Conservation (phyloP, 2,797 vertebrate genomes). For the Prionace glauca region DNA sequence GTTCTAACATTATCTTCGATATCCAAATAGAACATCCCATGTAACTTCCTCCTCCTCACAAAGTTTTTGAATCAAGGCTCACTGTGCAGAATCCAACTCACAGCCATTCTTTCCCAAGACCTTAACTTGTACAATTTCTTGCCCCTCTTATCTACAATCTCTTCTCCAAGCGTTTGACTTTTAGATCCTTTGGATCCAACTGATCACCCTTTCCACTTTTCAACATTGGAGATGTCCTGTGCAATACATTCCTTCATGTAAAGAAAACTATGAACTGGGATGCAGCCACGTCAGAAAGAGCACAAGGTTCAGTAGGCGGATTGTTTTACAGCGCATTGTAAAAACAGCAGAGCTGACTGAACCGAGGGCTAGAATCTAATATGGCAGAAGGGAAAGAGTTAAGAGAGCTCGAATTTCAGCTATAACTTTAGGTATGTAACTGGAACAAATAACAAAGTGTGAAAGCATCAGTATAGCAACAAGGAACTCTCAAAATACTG, state of each 20-base stretch:
- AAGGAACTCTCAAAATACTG: background rate
- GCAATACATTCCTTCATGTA: background rate
- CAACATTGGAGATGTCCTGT: background rate
- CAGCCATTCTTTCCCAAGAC: background rate
- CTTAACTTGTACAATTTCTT: background rate
- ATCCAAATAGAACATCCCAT: background rate
- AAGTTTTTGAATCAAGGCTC: background rate
- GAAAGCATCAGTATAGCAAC: background rate
- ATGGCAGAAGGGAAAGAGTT: background rate
- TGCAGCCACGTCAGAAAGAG: background rate
- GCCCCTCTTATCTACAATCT: background rate
- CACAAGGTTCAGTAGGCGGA: background rate
- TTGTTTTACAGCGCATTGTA: background rate
- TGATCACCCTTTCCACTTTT: background rate
- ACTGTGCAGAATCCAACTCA: background rate
- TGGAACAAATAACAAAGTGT: background rate
- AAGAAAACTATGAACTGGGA: background rate
- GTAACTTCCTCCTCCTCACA: background rate
- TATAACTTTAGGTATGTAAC: too few relatives aligned
- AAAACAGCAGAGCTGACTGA: background rate
- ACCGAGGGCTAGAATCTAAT: background rate
- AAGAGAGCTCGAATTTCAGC: too few relatives aligned
- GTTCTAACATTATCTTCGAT: background rate
- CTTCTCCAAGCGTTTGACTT: background rate
- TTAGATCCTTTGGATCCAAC: background rate